Base-by-base conservation (phyloP, 2,797 vertebrate species). In the Cacajao melanocephalus region DNA sequence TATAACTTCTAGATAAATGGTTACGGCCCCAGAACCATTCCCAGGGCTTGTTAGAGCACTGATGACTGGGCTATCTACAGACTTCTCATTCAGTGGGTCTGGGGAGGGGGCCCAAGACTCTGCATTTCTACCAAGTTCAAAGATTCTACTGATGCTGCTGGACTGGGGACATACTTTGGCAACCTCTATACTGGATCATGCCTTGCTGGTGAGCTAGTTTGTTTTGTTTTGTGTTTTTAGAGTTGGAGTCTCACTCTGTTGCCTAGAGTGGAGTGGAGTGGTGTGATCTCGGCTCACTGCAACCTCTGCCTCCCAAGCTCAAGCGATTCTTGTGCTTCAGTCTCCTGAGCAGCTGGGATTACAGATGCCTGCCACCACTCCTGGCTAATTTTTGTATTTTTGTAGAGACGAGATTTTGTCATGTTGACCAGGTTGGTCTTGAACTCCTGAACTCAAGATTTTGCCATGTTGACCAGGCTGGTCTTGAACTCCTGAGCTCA, bases 11-110 rank as follows among this genome's bases (percentile, higher is more conserved):
- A 58, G 73, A 50, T 50, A 22, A 24, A 13, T 70, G 12, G 14
- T 36, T 67, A 22, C 4, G 67, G 44, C 33, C 26, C 85, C 20
- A 61, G 64, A 57, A 64, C 52, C 36, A 80, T 22, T 26, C 8
- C 19, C 36, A 84, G 20, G 28, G 24, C 19, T 52, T 79, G 2
- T 64, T 57, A 20, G 41, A 61, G n/a, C 24, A 30, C 6, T 52
- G 8, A 46, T 30, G 0, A 0, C 24, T 30, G 73, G 52, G 17
- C 33, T 13, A 44, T 11, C 15, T 20, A 14, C 11, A 30, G 19
- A 39, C 1, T 89, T 81, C 39, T 76, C 46, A 39, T 41, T 91
- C 10, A 36, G 24, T 19, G 3, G 39, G 1, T 36, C 12, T 82
- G 19, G 8, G 12, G 5, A 30, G 13, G 24, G 15, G 22, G 4